Conservation (phyloP, 23 tunicate species). For the Ascidia mentula region DNA sequence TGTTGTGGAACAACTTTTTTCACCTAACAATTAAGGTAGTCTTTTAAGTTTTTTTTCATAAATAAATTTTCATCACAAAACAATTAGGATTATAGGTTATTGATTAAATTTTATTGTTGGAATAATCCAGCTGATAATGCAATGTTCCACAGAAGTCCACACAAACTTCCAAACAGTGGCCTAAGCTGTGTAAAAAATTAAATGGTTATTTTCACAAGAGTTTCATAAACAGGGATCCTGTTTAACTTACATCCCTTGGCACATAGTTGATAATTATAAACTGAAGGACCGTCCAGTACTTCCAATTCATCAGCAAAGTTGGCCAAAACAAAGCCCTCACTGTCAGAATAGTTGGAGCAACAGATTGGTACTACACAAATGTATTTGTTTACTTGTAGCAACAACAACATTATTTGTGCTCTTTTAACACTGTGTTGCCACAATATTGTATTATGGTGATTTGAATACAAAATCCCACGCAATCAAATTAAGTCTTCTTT, state of each 20-base stretch:
- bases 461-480: too few species aligned
- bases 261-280: constrained; percentile 33
- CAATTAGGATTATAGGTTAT: too few species aligned
- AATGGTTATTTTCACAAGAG: background rate
- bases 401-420: too few species aligned
- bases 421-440: too few species aligned
- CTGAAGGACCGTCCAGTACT: constrained; percentile 31
- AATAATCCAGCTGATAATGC: constrained; percentile 14
- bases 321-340: constrained; percentile 31
- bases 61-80: too few species aligned
- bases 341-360: constrained; percentile 11
- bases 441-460: too few species aligned
- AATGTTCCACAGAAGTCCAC: constrained; percentile 39
- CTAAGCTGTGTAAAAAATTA: constrained; percentile 13
- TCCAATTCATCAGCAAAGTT: constrained; percentile 43
- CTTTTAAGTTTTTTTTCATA: too few species aligned
- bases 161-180: constrained; percentile 29
- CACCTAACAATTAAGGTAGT: too few species aligned
- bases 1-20: too few species aligned
- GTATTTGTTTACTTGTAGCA: background rate
- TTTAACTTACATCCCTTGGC: constrained; percentile 19
- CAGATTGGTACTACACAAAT: constrained; percentile 10
- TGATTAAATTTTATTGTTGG: too few species aligned
- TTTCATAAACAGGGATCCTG: background rate
- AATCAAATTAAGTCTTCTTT: too few species aligned